These are phyloP conservation scores for Bombus pyrosoma DNA, from an alignment of 1,140 invertebrate species.

Conservation along the genomic window DNA sequence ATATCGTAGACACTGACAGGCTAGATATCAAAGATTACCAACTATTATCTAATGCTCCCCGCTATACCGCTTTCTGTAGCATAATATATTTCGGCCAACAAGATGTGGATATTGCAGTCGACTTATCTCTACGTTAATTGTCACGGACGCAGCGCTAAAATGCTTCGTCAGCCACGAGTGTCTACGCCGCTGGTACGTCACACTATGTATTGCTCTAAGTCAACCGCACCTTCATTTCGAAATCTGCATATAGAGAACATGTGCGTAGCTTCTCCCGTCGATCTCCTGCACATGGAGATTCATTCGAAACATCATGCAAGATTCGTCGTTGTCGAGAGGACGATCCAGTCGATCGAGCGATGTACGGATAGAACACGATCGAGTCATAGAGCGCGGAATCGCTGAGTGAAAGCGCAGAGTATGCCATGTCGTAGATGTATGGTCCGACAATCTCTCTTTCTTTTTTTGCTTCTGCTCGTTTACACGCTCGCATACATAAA, in stretches of 20 bases:
- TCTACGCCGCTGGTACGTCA: conserved; percentile 65
- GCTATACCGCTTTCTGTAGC: conserved; percentile 32
- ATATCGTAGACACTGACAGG: conserved; percentile 44
- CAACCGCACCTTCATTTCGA: conserved; percentile 19
- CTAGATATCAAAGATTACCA: conserved; percentile 45
- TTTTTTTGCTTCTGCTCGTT: neutral
- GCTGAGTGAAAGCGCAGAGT: neutral
- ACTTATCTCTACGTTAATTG: conserved; percentile 68
- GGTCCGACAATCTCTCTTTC: neutral
- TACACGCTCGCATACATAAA: neutral
- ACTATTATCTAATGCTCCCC: conserved; percentile 38
- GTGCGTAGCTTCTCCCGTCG: neutral
- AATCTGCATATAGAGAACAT: neutral
- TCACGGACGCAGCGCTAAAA: conserved; percentile 70
- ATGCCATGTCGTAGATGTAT: neutral
- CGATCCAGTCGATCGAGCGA: neutral
- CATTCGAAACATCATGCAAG: neutral
- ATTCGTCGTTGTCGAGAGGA: neutral
- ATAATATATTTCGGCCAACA: conserved; percentile 63
- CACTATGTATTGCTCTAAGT: conserved; percentile 54
- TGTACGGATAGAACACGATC: neutral
- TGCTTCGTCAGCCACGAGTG: conserved; percentile 58
- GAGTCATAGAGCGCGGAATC: neutral
- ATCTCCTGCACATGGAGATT: neutral
- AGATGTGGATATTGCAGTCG: conserved; percentile 60